Base-by-base conservation (phyloP, 2,113 vertebrate genomes). In the Equus quagga region DNA sequence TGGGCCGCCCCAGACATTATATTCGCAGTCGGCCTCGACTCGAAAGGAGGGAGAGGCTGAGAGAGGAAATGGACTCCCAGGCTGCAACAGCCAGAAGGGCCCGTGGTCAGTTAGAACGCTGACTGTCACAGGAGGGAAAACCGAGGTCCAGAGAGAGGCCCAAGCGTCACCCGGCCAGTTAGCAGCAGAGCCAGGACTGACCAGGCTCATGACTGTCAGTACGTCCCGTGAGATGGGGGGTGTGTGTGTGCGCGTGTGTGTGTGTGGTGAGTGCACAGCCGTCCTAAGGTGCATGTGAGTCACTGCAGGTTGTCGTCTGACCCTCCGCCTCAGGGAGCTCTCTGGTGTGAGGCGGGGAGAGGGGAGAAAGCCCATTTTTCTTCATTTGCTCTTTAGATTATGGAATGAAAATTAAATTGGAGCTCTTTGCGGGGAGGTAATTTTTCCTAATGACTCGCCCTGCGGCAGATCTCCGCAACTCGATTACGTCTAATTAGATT, bases 401-500 rank as follows among this genome's bases (percentile, higher is more conserved):
- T 5, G 58, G 85, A 92, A 92, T 6, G 11, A 93, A 96, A 96
- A 95, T 97, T 56, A 58, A 36, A 80, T 93, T 93, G 78, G 79
- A 82, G 49, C 73, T 92, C 78, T 89, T 96, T 80, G n/a, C 44
- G 46, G 67, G 83, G 18, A 95, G 73, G 82, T 56, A 14, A 93
- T 96, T 95, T 92, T 95, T 96, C 67, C 82, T 89, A 36, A 91
- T 86, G 41, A 92, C 26, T 82, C 92, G 5, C 62, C 36, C 90
- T 65, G 64, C 58, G 33, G 86, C 94, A 49, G 33, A 70, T 91
- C 69, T 72, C 76, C 87, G 60, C 41, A 84, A 98, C 95, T 97
- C 98, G 97, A 98, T 98, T 98, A 54, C 0, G 91, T 96, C 97
- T 98, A 98, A 99, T 98, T 98, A 98, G 98, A 99, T 98, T 98